Base-by-base conservation (phyloP, 2,797 vertebrate species). In the Aeoliscus strigatus region DNA sequence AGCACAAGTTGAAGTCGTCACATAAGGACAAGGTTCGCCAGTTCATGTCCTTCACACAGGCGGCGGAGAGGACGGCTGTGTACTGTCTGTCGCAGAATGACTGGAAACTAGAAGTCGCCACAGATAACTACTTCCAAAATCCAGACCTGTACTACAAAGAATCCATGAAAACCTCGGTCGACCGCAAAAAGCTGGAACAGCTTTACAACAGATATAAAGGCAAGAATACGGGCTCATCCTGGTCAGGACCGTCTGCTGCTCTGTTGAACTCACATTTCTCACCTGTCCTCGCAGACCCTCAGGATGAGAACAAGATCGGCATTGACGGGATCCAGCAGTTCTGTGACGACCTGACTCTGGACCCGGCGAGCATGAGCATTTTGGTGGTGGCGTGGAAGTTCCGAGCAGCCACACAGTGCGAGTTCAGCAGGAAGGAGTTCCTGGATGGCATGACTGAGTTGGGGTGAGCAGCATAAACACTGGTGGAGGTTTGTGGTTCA, bases 301-400 rank as follows among this genome's bases (percentile, higher is more conserved):
- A 97, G 56, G 94, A 98, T 92, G 95, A 97, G 73, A 93, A 96
- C 75, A 98, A 94, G 88, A 97, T 98, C 31, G 94, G 94, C 17
- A 87, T 97, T 18, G 95, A 98, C 45, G 95, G 95, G 25, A 94
- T 97, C 81, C 94, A 97, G 49, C 93, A 93, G 77, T 97, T 98
- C 73, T 97, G 94, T 54, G 94, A 97, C 60, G 96, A 97, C 77
- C 86, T 97, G 70, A 90, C 51, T 48, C 83, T 98, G 75, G 93
- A 98, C 45, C 94, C 94, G 14, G 91, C 93, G 29, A 97, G 93
- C 65, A 86, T 94, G 79, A 94, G 93, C 24, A 91, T 97, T 53
- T 83, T 97, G 57, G 92, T 97, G 52, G 90, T 96, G 68, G 94
- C 93, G 0, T 98, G 96, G 95, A 97, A 97, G 79, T 94, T 98